Evolutionary conservation across 1,140 invertebrate genomes (phyloP), one percentile per base, ranked within the genome.

Genomic region (Brevipalpus yothersi): DNA sequence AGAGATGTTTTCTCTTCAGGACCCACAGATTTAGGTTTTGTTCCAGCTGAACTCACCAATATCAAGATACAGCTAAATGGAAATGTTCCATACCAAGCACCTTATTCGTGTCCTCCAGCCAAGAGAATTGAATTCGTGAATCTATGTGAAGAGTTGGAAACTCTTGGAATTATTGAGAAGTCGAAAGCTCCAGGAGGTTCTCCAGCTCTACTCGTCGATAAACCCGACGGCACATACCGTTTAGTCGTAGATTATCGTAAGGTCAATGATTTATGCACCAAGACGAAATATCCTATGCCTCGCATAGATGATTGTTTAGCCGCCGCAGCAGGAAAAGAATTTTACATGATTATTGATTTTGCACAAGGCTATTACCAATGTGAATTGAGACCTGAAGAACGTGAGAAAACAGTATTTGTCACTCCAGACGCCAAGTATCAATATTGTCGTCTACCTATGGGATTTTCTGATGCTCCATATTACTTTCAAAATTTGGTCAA

Each of bases 211-310:
- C 43, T 67, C 19, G 62, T 67, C 0, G 65, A 68, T 61, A 80
- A 80, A 60, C 73, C 74, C 40, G 72, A 77, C 60, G 69, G 68
- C 1, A 62, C 62, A 0, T 62, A 64, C 0, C 57, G 75, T 15
- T 74, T 76, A 58, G 75, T 75, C 66, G 63, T 77, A 0, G 75
- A 79, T 63, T 78, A 71, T 62, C 63, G 75, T 8, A 10, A 54
- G 9, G 58, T 75, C 10, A 74, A 75, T 63, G 11, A 15, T 54
- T 65, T 60, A 0, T 75, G 69, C 0, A 65, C 67, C 0, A 64
- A 67, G 57, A 75, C 78, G 63, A 66, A 62, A 43, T 79, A 72
- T 64, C 77, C 77, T 64, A 60, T 79, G 5, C 76, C 74, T 0
- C 45, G 66, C 5, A 73, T 78, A 12, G 17, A 55, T 21, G 61